Evolutionary conservation across 2,113 vertebrate species (phyloP).

Genomic region (Corapipo altera): DNA sequence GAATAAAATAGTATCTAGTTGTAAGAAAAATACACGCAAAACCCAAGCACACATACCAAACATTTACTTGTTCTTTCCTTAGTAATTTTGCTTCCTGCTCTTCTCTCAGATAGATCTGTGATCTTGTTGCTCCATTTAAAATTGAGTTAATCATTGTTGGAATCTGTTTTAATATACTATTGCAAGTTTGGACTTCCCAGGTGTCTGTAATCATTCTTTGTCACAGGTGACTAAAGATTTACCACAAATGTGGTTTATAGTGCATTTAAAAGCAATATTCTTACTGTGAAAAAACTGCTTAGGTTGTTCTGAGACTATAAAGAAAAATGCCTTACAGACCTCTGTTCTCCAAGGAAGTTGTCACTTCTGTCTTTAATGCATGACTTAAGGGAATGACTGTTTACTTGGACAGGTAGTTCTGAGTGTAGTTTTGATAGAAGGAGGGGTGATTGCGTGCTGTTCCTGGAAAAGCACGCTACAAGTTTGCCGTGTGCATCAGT

Average conservation of each 20-base stretch:
- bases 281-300: not conserved
- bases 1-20: not conserved
- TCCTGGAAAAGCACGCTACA: not conserved
- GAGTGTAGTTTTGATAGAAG: not conserved
- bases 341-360: not conserved
- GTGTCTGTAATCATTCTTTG: not conserved
- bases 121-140: not conserved
- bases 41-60: not conserved
- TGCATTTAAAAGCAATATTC: not conserved
- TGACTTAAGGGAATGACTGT: not conserved
- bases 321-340: not conserved
- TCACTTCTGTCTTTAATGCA: not conserved
- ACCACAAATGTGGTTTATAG: not conserved
- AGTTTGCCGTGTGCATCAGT: not conserved
- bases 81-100: not conserved
- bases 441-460: fast-evolving
- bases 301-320: not conserved
- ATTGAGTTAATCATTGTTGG: not conserved
- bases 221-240: not conserved
- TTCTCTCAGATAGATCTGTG: not conserved
- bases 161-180: not conserved
- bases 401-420: not conserved
- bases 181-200: not conserved
- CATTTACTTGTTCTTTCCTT: not conserved
- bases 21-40: not conserved